Base-by-base conservation (phyloP, 2,797 vertebrate species). In the Tragopan temminckii region DNA sequence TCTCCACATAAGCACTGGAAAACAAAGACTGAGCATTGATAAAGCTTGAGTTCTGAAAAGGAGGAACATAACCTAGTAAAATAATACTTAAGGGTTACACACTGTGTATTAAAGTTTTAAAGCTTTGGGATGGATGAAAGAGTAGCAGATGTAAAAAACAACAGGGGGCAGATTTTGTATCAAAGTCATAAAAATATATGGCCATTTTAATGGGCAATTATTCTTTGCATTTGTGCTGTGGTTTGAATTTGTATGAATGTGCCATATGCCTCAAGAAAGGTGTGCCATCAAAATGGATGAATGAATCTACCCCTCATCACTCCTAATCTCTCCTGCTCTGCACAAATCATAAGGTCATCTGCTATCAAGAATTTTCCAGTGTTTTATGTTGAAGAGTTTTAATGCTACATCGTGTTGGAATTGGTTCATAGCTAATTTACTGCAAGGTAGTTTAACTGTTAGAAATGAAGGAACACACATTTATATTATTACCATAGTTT, bases 141-240 rank as follows among this genome's bases (percentile, higher is more conserved):
- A 95, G 92, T 46, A 98, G 96, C 98, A 98, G 98, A 98, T 98
- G 98, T 97, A 96, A 97, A 97, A 96, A 91, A 95, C 98, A 87
- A 98, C 97, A 96, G 98, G 98, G 97, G 97, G 97, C 93, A 97
- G 96, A 97, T 97, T 97, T 96, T 94, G 96, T 95, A 97, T 96
- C 97, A 95, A 97, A 97, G 96, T 93, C 97, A 95, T 98, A 98
- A 98, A 98, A 98, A 97, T 97, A 98, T 97, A 98, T 97, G 97
- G 97, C 95, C 94, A 90, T 95, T 98, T 98, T 98, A 98, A 98
- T 97, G 97, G 96, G 95, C 97, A 98, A 98, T 98, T 98, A 98
- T 98, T 98, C 97, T 97, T 97, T 96, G 97, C 97, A 95, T 98
- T 97, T 97, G 96, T 96, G 97, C 92, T 93, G 92, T 63, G 91